A percentile compares a stretch with the other conserved stretches of the same genome.
Conservation (phyloP, 2,113 vertebrate species). For the Pituophis catenifer region DNA sequence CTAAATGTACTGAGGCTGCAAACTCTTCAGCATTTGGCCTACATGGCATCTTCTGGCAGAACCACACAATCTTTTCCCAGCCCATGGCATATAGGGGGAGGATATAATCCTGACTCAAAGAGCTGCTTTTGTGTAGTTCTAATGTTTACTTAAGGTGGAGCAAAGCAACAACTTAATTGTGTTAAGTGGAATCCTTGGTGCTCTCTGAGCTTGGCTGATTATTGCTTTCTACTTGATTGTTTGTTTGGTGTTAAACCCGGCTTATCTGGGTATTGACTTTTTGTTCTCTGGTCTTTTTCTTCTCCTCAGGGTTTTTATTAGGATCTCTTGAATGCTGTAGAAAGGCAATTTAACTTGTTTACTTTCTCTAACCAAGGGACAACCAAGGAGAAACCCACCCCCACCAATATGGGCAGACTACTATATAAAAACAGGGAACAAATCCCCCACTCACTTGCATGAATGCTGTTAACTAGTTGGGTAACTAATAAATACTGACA, state of each 20-base stretch:
- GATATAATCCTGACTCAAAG: not conserved
- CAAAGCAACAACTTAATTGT: not conserved
- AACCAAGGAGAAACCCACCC: not conserved
- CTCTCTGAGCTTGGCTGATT: not conserved
- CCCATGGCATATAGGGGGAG: no score
- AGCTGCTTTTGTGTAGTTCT: not conserved
- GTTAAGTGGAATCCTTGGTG: not conserved
- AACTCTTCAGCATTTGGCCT: not conserved
- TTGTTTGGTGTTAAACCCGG: not conserved
- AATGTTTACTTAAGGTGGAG: not conserved
- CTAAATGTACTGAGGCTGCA: not conserved
- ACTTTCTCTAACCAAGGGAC: not conserved
- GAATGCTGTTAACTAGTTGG: not conserved
- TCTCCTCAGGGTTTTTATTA: not conserved
- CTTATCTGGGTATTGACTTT: not conserved
- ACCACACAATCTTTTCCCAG: not conserved
- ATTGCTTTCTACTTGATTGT: not conserved
- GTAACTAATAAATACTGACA: not conserved
- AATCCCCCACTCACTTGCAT: not conserved
- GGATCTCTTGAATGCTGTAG: not conserved
- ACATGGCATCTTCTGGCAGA: not conserved
- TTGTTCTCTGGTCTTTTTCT: not conserved
- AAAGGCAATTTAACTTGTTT: not conserved
- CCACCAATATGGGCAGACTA: not conserved
- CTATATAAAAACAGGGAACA: not conserved